Base-by-base conservation (phyloP, 2,113 vertebrate species). In the Tachycineta bicolor region DNA sequence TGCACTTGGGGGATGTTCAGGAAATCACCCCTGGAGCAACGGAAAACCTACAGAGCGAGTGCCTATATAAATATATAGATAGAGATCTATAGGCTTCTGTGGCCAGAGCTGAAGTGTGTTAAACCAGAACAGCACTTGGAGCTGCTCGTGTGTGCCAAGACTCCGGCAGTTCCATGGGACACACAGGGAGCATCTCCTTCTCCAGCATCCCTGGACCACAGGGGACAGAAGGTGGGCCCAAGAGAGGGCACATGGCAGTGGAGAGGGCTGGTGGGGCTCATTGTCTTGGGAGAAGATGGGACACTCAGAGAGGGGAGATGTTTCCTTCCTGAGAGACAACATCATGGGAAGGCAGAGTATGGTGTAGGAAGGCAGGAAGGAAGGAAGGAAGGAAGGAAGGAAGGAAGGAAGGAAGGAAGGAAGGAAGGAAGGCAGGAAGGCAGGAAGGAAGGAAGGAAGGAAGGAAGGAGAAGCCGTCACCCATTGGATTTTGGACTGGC, bases 191-290 rank as follows among this genome's bases (percentile, higher is more conserved):
- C 28, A 37, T 26, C 70, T 78, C 52, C 87, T 88, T 52, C 52
- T 34, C 15, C 10, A 1, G 25, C 46, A 41, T 6, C 60, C 56
- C 50, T 55, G 90, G 47, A 25, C 11, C 8, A 0, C 47, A 33
- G 62, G 22, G 47, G 2, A 56, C 15, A 3, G 47, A n/a, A 7
- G 15, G 6, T 5, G 14, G 28, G 46, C 23, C 28, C 29, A 26
- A 26, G 1, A 0, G 1, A 8, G 3, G 47, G 44, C 58, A 59
- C 0, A 0, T 0, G 3, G 37, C 59, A 16, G 10, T 6, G 0
- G n/a, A 49, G 26, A 9, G 18, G 9, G 37, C 37, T 73, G 73
- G 34, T 9, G 3, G 58, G 6, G 46, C 10, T 80, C 16, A 1
- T 60, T 83, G 85, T 39, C 43, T 63, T 74, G 91, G 75, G 41